phyloP scores from a whole-genome alignment of 2,888 invertebrate genomes.

The Elegia similella region DNA sequence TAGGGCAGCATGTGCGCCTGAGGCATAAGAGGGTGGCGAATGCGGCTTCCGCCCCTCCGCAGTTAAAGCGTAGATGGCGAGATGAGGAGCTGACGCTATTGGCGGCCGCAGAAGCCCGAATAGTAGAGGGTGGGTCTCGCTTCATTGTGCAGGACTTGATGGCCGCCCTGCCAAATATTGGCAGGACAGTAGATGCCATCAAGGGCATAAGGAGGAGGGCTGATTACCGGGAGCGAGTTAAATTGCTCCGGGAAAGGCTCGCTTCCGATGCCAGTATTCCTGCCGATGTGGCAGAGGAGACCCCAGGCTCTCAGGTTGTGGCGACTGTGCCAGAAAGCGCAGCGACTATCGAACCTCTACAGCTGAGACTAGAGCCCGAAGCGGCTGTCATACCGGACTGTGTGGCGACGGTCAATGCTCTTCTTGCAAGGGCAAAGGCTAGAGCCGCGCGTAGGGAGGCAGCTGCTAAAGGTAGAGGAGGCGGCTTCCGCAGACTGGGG shows the following conservation, averaged over 20 bases:
- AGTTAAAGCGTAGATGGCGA: neutral
- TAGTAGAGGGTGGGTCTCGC: neutral
- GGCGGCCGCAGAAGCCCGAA: neutral
- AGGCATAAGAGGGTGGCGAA: too few relatives aligned
- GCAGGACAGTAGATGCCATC: neutral
- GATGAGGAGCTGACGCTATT: neutral
- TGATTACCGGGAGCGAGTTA: neutral
- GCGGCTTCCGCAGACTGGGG: neutral
- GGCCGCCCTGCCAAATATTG: neutral
- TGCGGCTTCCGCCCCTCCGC: too few relatives aligned
- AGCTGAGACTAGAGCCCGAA: too few relatives aligned
- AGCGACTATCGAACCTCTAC: too few relatives aligned
- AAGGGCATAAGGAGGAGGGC: neutral
- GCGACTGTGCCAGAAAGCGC: neutral
- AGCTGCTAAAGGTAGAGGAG: neutral
- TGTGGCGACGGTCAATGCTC: too few relatives aligned
- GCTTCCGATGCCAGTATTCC: neutral
- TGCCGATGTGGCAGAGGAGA: neutral
- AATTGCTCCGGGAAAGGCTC: neutral
- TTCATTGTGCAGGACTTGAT: neutral
- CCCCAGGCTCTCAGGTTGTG: too few relatives aligned
- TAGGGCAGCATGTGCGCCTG: slow-evolving; percentile 46
- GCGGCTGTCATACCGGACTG: too few relatives aligned
- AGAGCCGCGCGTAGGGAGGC: too few relatives aligned
- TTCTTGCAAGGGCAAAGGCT: too few relatives aligned